phyloP scores from a whole-genome alignment of 2,888 invertebrate species.

The Drosophila picticornis region DNA sequence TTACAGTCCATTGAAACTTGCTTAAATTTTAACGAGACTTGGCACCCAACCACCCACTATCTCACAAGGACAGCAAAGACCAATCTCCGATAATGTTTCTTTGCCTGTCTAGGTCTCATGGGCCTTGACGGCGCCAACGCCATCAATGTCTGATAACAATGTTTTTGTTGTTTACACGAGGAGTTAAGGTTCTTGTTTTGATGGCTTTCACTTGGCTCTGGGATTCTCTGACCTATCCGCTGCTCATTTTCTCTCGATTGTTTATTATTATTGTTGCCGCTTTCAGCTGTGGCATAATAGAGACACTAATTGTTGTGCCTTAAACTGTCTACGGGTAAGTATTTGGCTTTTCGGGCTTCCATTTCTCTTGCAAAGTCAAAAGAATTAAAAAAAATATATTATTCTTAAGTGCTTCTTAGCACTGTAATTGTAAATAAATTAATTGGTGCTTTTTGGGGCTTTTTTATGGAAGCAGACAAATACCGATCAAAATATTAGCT shows the following conservation, averaged over 20 bases:
- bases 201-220: constrained; percentile 50
- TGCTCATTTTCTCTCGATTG: constrained; percentile 49
- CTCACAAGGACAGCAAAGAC: constrained; percentile 22
- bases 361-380: constrained; percentile 13
- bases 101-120: constrained; percentile 22
- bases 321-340: constrained; percentile 28
- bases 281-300: constrained; percentile 57
- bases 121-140: constrained; percentile 62
- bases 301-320: constrained; percentile 69
- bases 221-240: constrained; percentile 21
- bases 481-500: background rate
- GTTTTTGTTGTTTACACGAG: constrained; percentile 69
- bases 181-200: constrained; percentile 65
- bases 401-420: constrained; percentile 12
- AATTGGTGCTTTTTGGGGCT: background rate
- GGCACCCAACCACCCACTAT: constrained; percentile 9
- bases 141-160: constrained; percentile 71
- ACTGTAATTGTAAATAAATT: background rate
- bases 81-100: constrained; percentile 53
- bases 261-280: constrained; percentile 60
- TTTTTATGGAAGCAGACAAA: background rate
- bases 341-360: constrained; percentile 27
- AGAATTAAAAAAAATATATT: constrained; percentile 32
- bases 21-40: constrained; percentile 73
- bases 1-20: constrained; percentile 76